Conservation (phyloP, 2,113 vertebrate species). For the Piprites chloris region DNA sequence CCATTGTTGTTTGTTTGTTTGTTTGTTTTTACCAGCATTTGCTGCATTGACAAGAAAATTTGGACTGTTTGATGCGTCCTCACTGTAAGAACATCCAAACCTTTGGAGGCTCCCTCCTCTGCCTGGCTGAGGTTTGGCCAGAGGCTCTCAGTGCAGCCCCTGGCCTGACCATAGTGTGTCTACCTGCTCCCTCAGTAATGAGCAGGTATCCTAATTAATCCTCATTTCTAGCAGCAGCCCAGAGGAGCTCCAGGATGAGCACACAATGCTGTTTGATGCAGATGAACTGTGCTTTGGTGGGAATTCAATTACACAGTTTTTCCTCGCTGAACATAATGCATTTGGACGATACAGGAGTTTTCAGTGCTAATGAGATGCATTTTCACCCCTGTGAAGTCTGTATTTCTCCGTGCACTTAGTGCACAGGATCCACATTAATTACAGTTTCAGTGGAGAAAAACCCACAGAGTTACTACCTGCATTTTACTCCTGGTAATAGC, state of each 20-base stretch:
- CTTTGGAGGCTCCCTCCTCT: background rate
- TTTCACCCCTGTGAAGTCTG: slow-evolving; percentile 44
- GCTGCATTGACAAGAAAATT: background rate
- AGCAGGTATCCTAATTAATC: slow-evolving; percentile 46
- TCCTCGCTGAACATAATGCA: slow-evolving; percentile 39
- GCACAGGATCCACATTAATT: slow-evolving; percentile 60
- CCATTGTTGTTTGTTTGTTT: no score
- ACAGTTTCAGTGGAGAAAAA: slow-evolving; percentile 44
- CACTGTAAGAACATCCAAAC: background rate
- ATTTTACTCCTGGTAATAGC: slow-evolving; percentile 46
- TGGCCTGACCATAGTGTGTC: background rate
- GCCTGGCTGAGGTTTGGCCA: background rate
- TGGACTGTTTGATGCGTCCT: background rate
- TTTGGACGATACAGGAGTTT: slow-evolving; percentile 46
- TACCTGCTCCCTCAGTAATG: background rate
- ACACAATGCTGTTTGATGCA: slow-evolving; percentile 8
- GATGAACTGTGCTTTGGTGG: slow-evolving; percentile 60
- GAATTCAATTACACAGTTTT: slow-evolving; percentile 59
- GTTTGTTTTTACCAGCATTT: background rate
- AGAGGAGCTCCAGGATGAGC: background rate
- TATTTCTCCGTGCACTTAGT: slow-evolving; percentile 48
- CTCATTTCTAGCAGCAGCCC: slow-evolving; percentile 20
- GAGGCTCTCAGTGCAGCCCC: background rate
- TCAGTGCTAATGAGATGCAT: slow-evolving; percentile 59
- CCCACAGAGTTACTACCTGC: slow-evolving; percentile 29